phyloP scores from a whole-genome alignment of 2,113 vertebrate genomes.

The Zingel zingel region DNA sequence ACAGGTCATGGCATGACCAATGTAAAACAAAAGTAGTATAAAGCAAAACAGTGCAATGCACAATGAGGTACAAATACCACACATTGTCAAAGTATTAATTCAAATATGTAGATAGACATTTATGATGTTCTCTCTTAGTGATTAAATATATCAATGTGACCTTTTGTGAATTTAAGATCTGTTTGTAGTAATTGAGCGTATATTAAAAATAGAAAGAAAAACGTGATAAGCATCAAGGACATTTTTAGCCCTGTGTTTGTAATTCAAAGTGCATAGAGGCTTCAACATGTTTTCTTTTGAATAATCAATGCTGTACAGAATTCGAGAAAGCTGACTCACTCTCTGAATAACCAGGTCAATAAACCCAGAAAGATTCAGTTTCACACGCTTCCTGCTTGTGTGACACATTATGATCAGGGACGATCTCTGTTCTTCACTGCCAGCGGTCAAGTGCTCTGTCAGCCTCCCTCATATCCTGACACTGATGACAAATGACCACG shows the following conservation, averaged over 20 bases:
- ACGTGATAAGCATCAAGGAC: neutral
- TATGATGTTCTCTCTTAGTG: neutral
- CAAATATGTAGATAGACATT: neutral
- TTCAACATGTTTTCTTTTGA: neutral
- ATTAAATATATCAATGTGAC: constrained; percentile 4
- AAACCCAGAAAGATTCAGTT: constrained; percentile 32
- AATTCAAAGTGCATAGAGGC: neutral
- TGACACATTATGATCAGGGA: constrained; percentile 20
- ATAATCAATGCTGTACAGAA: constrained; percentile 10
- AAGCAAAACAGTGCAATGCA: neutral
- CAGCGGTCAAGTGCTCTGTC: constrained; percentile 37
- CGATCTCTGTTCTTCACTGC: constrained; percentile 21
- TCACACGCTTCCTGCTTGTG: neutral
- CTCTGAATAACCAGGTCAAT: neutral
- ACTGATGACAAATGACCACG: constrained; percentile 49
- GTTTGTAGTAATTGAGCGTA: neutral
- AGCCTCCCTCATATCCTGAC: constrained; percentile 44
- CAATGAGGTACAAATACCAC: neutral
- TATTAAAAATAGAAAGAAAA: neutral
- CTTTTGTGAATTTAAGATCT: neutral
- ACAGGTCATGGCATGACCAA: neutral
- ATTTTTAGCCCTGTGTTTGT: neutral
- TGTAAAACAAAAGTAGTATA: neutral
- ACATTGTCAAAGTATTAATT: neutral
- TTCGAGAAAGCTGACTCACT: constrained; percentile 36